phyloP scores from a whole-genome alignment of 2,113 vertebrate species.

The Trogon melanurus region DNA sequence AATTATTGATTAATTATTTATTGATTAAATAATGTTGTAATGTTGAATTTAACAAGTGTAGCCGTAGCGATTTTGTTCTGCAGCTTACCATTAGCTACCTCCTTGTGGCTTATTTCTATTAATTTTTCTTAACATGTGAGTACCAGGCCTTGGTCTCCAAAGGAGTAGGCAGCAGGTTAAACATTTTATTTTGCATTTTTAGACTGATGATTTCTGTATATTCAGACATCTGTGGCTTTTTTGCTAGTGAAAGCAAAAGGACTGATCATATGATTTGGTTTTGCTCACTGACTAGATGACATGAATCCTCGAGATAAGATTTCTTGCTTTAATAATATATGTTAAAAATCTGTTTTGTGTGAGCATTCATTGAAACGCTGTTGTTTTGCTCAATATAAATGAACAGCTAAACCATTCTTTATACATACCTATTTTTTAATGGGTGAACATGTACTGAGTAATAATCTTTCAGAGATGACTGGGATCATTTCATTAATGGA shows the following conservation, averaged over 20 bases:
- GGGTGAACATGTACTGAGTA: background rate
- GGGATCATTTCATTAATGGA: background rate
- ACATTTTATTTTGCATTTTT: background rate
- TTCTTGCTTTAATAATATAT: background rate
- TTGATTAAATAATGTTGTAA: background rate
- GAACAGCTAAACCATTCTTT: background rate
- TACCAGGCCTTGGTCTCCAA: background rate
- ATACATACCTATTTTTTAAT: background rate
- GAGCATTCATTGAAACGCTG: background rate
- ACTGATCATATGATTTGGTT: background rate
- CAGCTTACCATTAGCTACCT: background rate
- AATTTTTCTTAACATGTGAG: background rate
- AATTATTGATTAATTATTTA: background rate
- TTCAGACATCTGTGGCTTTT: background rate
- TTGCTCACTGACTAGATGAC: background rate
- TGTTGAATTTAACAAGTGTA: background rate
- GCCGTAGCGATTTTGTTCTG: background rate
- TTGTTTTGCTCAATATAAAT: background rate
- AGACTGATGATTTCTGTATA: background rate
- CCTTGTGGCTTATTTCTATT: background rate
- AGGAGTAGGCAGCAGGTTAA: background rate
- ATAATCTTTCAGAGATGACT: background rate
- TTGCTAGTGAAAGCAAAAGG: background rate
- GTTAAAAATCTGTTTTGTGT: background rate
- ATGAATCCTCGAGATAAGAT: background rate